Base-by-base conservation (phyloP, 92 coral and sea anemone species). In the Epizoanthus rinbou region DNA sequence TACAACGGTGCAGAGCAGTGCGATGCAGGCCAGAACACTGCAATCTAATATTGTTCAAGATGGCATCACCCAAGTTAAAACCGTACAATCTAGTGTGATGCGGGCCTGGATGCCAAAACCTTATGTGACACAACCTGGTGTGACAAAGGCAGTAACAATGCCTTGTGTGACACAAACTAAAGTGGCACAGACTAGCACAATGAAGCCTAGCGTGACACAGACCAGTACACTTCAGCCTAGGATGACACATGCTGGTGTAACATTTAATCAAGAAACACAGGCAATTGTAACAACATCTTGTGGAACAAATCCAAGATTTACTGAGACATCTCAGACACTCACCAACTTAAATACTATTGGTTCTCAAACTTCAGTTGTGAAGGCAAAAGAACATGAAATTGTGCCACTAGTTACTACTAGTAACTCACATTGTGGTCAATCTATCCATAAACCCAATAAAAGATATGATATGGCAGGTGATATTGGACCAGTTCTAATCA, bases 101-200 rank as follows among this genome's bases (percentile, higher is more conserved):
- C 22, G 10, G 23, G 11, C 71, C 13, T 37, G 43, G 43, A 37
- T 4, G 3, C 3, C 43, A 37, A 37, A 6, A 37, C 43, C 43
- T 37, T 37, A 37, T 37, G 57, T n/a, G 19, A 43, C 65, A 62
- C 16, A 39, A 39, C 57, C 69, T 31, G 2, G 59, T 78, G 52
- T 45, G 43, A 11, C 50, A 25, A 57, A 78, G 14, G 25, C 19
- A 41, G 62, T 57, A 50, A 22, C 14, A 4, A 4, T 16, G 47
- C 57, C 71, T 21, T 7, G 54, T 60, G 71, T 59, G 16, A 35
- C 82, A 39, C 82, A 78, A 43, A 39, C 41, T 60, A 11, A 28
- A 9, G 41, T 25, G 43, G 25, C 72, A 4, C 72, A 15, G 33
- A 41, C 37, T 18, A 66, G 21, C 41, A n/a, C 72, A 25, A 28